Base-by-base conservation (phyloP, 1,140 invertebrate genomes). In the Macrocentrus cingulum region DNA sequence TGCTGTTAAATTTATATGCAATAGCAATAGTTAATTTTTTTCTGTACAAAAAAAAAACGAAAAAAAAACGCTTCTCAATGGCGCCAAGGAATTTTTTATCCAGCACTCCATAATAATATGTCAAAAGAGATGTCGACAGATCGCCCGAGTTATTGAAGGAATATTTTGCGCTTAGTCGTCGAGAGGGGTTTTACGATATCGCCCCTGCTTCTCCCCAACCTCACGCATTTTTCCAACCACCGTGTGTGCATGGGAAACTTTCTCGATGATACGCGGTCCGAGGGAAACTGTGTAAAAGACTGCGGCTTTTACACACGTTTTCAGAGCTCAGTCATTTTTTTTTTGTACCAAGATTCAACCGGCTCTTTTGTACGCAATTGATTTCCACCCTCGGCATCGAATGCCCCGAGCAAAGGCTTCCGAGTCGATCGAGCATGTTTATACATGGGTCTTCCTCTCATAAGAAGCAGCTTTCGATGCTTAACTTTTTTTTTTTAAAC, bases 91-190 rank as follows among this genome's bases (percentile, higher is more conserved):
- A n/a, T n/a, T n/a, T n/a, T n/a, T n/a, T n/a, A n/a, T n/a, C n/a
- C n/a, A n/a, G n/a, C n/a, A n/a, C n/a, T n/a, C n/a, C n/a, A n/a
- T 71, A 72, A 72, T 73, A 74, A 72, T 71, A 72, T 66, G 63
- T 71, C 66, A 64, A 62, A 63, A 67, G 59, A 58, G 65, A 63
- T 68, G 70, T 65, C 67, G 66, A 67, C 67, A 67, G 68, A 75
- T 75, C 70, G 68, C 68, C 61, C 29, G 42, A 66, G 65, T 74
- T 74, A 74, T 75, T 74, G 72, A 74, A 59, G 67, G 63, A 60
- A 68, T 66, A 65, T 65, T 64, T 62, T 65, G 56, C 57, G 51
- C 54, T 22, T 19, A 22, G 53, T 50, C 51, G 20, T 59, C 37
- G 20, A 13, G 32, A 42, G 55, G n/a, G n/a, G n/a, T n/a, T n/a